phyloP scores from a whole-genome alignment of 2,113 vertebrate genomes.

The Cyanoderma ruficeps region DNA sequence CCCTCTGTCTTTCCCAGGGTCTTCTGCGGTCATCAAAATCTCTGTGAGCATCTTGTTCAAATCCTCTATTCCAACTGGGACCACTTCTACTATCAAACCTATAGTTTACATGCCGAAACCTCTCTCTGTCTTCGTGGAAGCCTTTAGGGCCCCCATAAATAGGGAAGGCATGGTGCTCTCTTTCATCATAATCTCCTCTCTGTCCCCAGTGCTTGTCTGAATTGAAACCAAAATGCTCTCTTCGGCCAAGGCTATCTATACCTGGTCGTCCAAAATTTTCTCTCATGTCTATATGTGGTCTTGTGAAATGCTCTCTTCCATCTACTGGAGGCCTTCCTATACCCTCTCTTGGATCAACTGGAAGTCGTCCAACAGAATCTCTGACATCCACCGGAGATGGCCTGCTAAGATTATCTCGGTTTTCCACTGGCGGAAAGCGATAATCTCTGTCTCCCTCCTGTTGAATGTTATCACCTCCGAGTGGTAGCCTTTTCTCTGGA shows the following conservation, averaged over 20 bases:
- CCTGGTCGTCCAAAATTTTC: conserved; percentile 80
- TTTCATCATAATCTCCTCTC: conserved; percentile 94
- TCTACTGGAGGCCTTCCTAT: conserved; percentile 79
- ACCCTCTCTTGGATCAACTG: conserved; percentile 79
- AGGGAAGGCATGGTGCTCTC: conserved; percentile 83
- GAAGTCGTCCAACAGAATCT: conserved; percentile 75
- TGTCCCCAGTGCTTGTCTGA: conserved; percentile 93
- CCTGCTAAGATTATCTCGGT: conserved; percentile 74
- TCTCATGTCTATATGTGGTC: conserved; percentile 80
- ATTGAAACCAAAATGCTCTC: conserved; percentile 88
- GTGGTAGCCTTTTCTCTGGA: conserved; percentile 81
- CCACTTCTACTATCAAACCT: conserved; percentile 90
- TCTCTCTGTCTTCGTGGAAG: conserved; percentile 88
- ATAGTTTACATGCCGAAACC: conserved; percentile 83
- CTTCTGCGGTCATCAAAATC: conserved; percentile 96
- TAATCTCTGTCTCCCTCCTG: conserved; percentile 97
- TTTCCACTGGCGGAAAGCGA: conserved; percentile 91
- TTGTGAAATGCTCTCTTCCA: conserved; percentile 77
- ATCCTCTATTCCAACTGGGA: conserved; percentile 88
- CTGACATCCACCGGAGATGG: conserved; percentile 78
- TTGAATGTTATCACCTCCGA: conserved; percentile 82
- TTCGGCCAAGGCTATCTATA: conserved; percentile 77
- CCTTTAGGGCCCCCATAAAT: conserved; percentile 81
- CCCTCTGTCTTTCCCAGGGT: conserved; percentile 95
- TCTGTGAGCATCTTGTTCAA: conserved; percentile 89